A percentile compares a stretch with the other conserved stretches of the same genome.
Conservation (phyloP, 92 coral and sea anemone genomes). For the Phymanthus crucifer region DNA sequence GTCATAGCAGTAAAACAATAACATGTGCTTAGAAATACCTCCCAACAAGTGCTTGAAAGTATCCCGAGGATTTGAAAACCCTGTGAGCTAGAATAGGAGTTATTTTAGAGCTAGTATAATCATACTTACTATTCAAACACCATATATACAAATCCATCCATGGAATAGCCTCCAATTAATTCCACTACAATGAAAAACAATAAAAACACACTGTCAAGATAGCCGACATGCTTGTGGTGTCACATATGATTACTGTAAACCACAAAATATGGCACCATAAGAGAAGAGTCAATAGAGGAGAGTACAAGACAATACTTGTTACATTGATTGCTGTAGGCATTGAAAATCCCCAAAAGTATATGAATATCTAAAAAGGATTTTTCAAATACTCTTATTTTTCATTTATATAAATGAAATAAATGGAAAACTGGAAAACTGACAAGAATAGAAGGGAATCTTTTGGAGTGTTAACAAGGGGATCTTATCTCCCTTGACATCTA, state of each 20-base stretch:
- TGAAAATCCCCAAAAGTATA: background rate
- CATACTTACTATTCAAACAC: slow-evolving; percentile 97
- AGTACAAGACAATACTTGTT: background rate
- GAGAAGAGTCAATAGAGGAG: background rate
- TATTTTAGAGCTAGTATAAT: background rate
- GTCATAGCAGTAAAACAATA: too few species aligned
- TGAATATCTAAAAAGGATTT: too few species aligned
- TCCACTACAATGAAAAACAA: slow-evolving; percentile 65
- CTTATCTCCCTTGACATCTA: background rate
- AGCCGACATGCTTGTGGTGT: background rate
- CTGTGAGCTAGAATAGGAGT: background rate
- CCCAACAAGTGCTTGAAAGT: too few species aligned
- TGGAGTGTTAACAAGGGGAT: background rate
- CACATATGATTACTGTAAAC: background rate
- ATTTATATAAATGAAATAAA: background rate
- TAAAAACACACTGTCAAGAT: background rate
- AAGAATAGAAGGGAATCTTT: background rate
- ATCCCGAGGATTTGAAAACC: too few species aligned
- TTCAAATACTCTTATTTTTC: too few species aligned
- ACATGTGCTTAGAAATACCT: background rate
- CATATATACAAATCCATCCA: slow-evolving; percentile 91
- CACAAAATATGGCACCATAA: background rate
- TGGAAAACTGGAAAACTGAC: background rate
- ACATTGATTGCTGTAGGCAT: background rate
- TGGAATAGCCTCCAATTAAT: slow-evolving; percentile 87